Percentiles rank a stretch among this genome's conserved stretches.
Conservation (phyloP, 2,888 invertebrate genomes). For the Philopedon plagiatum region DNA sequence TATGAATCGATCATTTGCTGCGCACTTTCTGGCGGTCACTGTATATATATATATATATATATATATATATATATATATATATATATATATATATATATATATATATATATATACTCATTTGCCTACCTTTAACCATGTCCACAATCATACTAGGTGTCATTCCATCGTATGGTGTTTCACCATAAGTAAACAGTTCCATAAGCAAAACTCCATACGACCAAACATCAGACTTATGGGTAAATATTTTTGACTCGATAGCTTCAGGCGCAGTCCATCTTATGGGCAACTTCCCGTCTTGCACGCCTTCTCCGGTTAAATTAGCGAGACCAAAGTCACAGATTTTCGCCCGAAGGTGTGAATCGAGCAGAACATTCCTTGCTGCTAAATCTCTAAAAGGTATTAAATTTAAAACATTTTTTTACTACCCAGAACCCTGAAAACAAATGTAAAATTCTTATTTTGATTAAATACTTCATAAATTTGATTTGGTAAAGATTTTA, state of each 20-base stretch:
- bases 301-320: no score
- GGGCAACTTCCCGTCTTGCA: slow-evolving; percentile 95
- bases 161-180: slow-evolving; percentile 98
- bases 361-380: slow-evolving; percentile 95
- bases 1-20: no score
- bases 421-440: no score
- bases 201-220: slow-evolving; percentile 97
- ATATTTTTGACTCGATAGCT: slow-evolving; percentile 93
- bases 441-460: no score
- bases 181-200: slow-evolving; percentile 96
- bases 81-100: no score
- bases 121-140: slow-evolving; percentile 81
- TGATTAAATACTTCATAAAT: no score
- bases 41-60: no score
- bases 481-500: no score
- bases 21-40: no score
- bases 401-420: no score
- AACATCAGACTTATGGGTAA: slow-evolving; percentile 98
- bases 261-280: slow-evolving; percentile 99
- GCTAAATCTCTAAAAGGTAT: slow-evolving; percentile 81
- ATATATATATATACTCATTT: not conserved
- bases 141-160: slow-evolving; percentile 97
- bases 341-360: slow-evolving; percentile 77
- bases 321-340: slow-evolving; percentile 97
- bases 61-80: no score